A percentile compares a stretch with the other conserved stretches of the same genome.
These are phyloP conservation scores for Nerophis ophidion DNA, from an alignment of 2,113 vertebrate species.

Conservation along the genomic window DNA sequence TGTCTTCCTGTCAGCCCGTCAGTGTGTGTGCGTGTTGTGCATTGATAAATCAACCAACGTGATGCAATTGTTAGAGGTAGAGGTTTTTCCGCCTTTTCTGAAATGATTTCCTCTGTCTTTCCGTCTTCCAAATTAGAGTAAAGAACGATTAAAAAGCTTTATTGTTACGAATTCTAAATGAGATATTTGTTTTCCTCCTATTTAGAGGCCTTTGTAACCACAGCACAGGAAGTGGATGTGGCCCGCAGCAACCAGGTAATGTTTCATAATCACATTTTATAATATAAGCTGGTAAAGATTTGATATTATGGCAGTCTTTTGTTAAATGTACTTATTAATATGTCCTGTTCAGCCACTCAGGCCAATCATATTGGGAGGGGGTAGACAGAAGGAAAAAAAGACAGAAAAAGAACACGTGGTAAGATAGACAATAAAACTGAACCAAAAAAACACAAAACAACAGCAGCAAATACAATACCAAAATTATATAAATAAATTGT, in stretches of 20 bases:
- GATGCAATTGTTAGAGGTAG: neutral
- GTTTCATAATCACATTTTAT: neutral
- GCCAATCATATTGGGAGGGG: too few species aligned
- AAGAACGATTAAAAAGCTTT: neutral
- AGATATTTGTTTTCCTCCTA: neutral
- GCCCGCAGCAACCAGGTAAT: neutral
- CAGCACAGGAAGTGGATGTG: neutral
- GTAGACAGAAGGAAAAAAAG: too few species aligned
- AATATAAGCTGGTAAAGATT: neutral
- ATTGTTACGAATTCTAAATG: neutral
- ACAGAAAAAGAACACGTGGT: too few species aligned
- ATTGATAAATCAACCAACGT: slow-evolving; percentile 9
- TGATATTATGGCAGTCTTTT: too few species aligned
- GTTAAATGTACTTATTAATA: too few species aligned
- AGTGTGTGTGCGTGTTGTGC: neutral
- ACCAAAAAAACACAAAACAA: too few species aligned
- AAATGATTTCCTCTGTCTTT: neutral
- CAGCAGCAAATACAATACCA: too few species aligned
- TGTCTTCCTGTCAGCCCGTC: slow-evolving; percentile 13
- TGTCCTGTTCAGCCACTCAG: too few species aligned
- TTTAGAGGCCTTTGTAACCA: neutral
- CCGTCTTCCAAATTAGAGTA: too few species aligned
- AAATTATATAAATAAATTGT: too few species aligned
- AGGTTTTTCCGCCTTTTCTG: slow-evolving; percentile 10
- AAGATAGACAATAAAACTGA: too few species aligned